A percentile compares a stretch with the other conserved stretches of the same genome.
Conservation (phyloP, 2,797 vertebrate species). For the Rhadinocentrus ornatus region DNA sequence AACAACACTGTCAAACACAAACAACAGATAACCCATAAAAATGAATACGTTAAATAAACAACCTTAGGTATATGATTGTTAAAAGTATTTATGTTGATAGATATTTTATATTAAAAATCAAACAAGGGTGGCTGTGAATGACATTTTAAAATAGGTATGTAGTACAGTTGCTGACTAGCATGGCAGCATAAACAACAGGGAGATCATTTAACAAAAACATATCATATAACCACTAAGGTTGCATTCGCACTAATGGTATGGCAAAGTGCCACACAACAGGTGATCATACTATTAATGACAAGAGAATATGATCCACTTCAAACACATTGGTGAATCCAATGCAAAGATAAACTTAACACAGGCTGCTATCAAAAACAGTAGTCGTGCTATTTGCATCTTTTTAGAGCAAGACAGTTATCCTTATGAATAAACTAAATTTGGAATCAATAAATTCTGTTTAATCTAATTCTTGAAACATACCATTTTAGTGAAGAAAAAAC, state of each 20-base stretch:
- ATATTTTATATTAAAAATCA: conserved; percentile 17
- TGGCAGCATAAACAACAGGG: conserved; percentile 29
- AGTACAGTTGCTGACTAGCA: conserved; percentile 24
- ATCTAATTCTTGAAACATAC: neutral
- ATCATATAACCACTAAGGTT: conserved; percentile 17
- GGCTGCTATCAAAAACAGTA: conserved; percentile 7
- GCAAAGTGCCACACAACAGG: conserved; percentile 58
- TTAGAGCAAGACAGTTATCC: neutral
- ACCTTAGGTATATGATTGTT: neutral
- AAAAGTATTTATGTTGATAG: conserved; percentile 3
- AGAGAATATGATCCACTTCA: conserved; percentile 40
- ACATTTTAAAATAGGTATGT: conserved; percentile 25
- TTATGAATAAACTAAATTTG: neutral
- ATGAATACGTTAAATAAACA: conserved; percentile 8
- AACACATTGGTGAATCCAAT: conserved; percentile 17
- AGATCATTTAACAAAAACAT: conserved; percentile 45
- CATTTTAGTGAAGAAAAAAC: neutral
- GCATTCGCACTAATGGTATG: conserved; percentile 26
- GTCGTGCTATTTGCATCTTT: neutral
- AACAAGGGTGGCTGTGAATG: conserved; percentile 10
- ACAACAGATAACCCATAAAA: conserved; percentile 37
- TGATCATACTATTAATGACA: conserved; percentile 42
- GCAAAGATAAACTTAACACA: neutral
- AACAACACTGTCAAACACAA: conserved; percentile 72
- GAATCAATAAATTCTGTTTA: neutral